phyloP scores from a whole-genome alignment of 2,888 invertebrate species.

The Pedicia rivosa region DNA sequence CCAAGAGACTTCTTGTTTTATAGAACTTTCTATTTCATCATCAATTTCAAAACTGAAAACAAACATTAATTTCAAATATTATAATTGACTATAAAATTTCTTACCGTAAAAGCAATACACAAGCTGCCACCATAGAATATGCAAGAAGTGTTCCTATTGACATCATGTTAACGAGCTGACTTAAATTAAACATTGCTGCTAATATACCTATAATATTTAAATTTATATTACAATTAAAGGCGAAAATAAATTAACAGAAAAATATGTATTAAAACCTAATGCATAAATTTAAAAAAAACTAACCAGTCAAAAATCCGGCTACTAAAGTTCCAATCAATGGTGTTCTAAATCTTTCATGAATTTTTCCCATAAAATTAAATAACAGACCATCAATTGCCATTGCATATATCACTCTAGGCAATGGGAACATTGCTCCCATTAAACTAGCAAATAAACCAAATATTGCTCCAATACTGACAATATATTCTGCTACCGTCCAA shows the following conservation, averaged over 20 bases:
- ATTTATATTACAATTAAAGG: slow-evolving; percentile 26
- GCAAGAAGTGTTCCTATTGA: slow-evolving; percentile 59
- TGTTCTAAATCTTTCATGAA: slow-evolving; percentile 58
- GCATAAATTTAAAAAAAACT: too few relatives aligned
- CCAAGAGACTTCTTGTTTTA: too few relatives aligned
- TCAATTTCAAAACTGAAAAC: too few relatives aligned
- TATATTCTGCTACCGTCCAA: slow-evolving; percentile 63
- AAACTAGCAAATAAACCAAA: slow-evolving; percentile 74
- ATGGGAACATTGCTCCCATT: slow-evolving; percentile 70
- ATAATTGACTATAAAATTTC: slow-evolving; percentile 18
- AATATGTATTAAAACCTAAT: not conserved
- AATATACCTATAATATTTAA: too few relatives aligned
- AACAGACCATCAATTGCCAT: slow-evolving; percentile 78
- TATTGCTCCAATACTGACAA: slow-evolving; percentile 71
- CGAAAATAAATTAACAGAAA: slow-evolving; percentile 4
- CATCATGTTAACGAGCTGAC: slow-evolving; percentile 60
- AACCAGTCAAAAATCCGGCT: slow-evolving; percentile 62
- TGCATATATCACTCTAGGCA: slow-evolving; percentile 75
- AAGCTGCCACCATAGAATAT: slow-evolving; percentile 60
- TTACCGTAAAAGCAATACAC: slow-evolving; percentile 54
- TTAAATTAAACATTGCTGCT: slow-evolving; percentile 52
- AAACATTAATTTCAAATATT: not conserved
- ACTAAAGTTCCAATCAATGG: slow-evolving; percentile 61
- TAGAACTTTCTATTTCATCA: too few relatives aligned
- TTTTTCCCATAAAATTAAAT: slow-evolving; percentile 56